These are phyloP conservation scores for Coptodon rendalli DNA, from an alignment of 2,113 vertebrate species.

Conservation along the genomic window DNA sequence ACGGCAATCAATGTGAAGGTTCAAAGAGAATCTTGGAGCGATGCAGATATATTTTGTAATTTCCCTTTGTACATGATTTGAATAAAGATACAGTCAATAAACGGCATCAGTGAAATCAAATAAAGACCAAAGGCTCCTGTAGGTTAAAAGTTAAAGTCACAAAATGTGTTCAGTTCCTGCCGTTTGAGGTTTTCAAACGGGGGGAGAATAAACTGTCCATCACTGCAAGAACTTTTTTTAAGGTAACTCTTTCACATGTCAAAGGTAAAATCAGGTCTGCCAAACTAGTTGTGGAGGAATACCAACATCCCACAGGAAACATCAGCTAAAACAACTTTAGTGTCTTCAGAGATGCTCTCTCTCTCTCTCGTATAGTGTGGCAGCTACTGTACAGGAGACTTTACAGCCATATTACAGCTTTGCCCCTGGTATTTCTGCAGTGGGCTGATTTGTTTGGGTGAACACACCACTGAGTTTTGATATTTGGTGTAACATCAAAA, in stretches of 20 bases:
- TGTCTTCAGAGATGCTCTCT: background rate
- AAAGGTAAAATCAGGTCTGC: background rate
- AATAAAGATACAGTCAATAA: slow-evolving; percentile 74
- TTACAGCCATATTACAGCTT: background rate
- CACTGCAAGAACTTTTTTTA: background rate
- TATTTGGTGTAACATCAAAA: background rate
- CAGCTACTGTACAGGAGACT: background rate
- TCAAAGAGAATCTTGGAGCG: slow-evolving; percentile 92
- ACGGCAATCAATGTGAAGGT: slow-evolving; percentile 88
- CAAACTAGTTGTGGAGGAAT: background rate
- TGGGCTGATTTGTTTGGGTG: background rate
- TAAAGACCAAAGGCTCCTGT: slow-evolving; percentile 13
- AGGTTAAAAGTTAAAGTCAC: background rate
- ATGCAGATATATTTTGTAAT: slow-evolving; percentile 85
- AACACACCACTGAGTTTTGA: background rate
- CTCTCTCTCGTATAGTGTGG: background rate
- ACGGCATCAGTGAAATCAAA: background rate
- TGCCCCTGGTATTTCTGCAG: background rate
- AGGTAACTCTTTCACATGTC: background rate
- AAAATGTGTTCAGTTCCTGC: background rate
- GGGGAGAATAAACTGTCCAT: background rate
- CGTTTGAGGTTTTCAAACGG: background rate
- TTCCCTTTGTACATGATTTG: slow-evolving; percentile 83
- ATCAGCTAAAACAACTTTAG: background rate
- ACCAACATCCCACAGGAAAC: background rate